phyloP scores from a whole-genome alignment of 2,113 vertebrate species.

The Cettia cetti region DNA sequence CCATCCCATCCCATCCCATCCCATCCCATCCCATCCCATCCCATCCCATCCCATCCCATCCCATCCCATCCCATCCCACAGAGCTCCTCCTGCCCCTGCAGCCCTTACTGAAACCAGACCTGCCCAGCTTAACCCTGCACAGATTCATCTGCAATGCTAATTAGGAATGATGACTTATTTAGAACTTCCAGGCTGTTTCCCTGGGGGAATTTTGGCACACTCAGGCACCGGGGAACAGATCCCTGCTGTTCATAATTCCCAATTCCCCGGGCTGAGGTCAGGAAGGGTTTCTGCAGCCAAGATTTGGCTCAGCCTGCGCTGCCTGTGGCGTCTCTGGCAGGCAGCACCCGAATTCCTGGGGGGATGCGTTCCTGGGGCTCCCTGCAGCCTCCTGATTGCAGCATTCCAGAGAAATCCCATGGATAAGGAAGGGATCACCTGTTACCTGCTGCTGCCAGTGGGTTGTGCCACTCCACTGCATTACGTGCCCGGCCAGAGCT shows the following conservation, averaged over 20 bases:
- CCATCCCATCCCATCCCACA: rapidly evolving
- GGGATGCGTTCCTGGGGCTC: rapidly evolving
- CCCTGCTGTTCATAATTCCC: neutral
- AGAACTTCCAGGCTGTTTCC: neutral
- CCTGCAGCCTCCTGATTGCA: neutral
- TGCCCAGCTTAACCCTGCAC: neutral
- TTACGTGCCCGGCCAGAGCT: neutral
- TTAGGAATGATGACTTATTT: neutral
- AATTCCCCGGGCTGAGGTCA: rapidly evolving
- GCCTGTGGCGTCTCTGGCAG: neutral
- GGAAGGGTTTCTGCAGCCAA: neutral
- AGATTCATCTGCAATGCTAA: neutral
- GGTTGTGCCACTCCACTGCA: constrained; percentile 38
- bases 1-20: too few species aligned
- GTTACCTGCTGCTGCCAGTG: constrained; percentile 34
- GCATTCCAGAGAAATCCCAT: rapidly evolving
- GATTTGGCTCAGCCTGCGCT: neutral
- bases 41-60: neutral
- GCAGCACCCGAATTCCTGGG: rapidly evolving
- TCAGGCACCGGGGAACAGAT: neutral
- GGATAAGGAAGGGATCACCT: neutral
- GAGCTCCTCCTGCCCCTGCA: rapidly evolving
- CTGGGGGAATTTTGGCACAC: neutral
- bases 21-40: neutral
- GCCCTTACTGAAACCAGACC: neutral